Evolutionary conservation across 2,113 vertebrate species (phyloP).

Genomic region (Colius striatus): DNA sequence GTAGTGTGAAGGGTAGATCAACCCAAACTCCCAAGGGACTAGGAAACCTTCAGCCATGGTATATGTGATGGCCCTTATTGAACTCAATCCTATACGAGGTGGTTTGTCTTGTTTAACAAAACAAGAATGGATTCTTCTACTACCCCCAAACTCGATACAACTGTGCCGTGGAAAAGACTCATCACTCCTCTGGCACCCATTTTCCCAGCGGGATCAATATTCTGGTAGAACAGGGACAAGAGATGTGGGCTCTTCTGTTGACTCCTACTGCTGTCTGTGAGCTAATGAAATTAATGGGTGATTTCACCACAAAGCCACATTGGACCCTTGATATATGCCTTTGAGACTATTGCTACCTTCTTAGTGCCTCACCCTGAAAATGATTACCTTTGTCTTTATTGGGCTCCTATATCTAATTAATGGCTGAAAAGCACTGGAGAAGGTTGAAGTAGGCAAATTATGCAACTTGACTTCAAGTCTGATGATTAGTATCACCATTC

Average conservation of each 20-base stretch:
- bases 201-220: not conserved
- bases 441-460: conserved; percentile 17
- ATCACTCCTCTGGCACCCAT: not conserved
- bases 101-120: not conserved
- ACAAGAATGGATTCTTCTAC: not conserved
- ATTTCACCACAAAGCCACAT: not conserved
- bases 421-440: conserved; percentile 32
- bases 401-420: conserved; percentile 41
- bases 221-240: not conserved
- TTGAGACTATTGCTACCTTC: not conserved
- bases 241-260: not conserved
- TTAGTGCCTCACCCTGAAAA: conserved; percentile 28
- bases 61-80: not conserved
- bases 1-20: not conserved
- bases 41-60: not conserved
- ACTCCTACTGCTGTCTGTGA: not conserved
- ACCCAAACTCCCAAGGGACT: not conserved
- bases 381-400: conserved; percentile 3
- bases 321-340: not conserved
- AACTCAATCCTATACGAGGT: not conserved
- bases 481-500: conserved; percentile 37
- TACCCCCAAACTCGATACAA: not conserved
- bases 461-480: conserved; percentile 10
- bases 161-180: not conserved
- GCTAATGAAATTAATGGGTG: not conserved